Evolutionary conservation across 2,797 vertebrate genomes (phyloP), one percentile per base, ranked within the genome.

Genomic region (Alca torda): DNA sequence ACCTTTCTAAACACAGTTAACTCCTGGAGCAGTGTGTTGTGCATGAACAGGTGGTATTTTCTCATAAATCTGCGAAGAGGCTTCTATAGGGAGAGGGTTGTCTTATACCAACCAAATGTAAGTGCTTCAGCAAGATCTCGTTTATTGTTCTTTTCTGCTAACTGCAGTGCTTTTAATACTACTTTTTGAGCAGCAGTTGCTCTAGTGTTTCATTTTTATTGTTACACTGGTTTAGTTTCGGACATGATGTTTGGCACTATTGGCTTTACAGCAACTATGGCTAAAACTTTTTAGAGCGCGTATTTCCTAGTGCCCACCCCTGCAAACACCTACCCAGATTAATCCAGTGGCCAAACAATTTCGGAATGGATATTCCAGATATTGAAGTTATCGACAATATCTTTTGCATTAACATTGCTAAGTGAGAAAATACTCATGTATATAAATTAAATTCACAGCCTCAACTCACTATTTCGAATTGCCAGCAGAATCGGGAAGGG

Each of bases 171-270:
- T 75, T 85, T 70, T 53, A 30, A 48, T 25, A 50, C 17, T 56
- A 8, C 28, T 63, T 68, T 73, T 57, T 57, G 45, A 64, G 30
- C 45, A 69, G 37, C 37, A 64, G n/a, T 35, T 59, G 35, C 19
- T 85, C 39, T 46, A 30, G 20, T 35, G 46, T 75, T 93, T 70
- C 26, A 39, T 82, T 77, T 73, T 26, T 33, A 54, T 51, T 72
- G 45, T 77, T 77, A 35, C 11, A 28, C 33, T 67, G 20, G 14
- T 67, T 67, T 70, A 50, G 61, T 74, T 92, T 48, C 4, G 2
- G 65, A 54, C 24, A 51, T 0, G 0, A 11, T 17, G 30, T 77
- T 61, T 73, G 53, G 11, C 0, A 0, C 35, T 28, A 20, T 31
- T 72, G 17, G n/a, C 31, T 75, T 82, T 89, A 30, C 7, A 67